Conservation (phyloP, 2,113 vertebrate species). For the Otis tarda region DNA sequence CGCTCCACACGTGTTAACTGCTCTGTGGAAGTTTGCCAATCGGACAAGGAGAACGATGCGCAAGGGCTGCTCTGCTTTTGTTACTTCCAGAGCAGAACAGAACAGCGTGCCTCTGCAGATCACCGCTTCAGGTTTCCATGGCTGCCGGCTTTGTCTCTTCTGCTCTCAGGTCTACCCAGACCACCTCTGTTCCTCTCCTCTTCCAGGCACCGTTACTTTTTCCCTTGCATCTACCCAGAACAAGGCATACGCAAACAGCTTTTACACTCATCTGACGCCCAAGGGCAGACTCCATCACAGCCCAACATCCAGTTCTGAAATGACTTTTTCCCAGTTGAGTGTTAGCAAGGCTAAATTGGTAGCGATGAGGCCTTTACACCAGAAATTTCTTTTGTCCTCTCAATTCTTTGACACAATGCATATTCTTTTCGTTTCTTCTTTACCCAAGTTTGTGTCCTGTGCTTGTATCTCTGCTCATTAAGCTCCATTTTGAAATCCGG, state of each 20-base stretch:
- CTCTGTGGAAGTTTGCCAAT: neutral
- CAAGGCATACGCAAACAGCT: neutral
- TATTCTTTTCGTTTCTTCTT: neutral
- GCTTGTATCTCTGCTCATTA: neutral
- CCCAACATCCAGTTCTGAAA: neutral
- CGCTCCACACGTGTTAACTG: neutral
- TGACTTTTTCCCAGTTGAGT: neutral
- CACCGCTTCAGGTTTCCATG: neutral
- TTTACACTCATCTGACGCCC: neutral
- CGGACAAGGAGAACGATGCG: neutral
- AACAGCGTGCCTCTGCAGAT: neutral
- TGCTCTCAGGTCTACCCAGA: neutral
- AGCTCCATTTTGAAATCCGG: neutral
- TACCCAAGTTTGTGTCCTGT: neutral
- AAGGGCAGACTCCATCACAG: neutral
- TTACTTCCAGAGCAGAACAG: neutral
- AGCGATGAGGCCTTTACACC: neutral
- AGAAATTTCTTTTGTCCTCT: neutral
- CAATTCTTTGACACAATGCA: neutral
- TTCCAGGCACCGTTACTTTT: neutral
- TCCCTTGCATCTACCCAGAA: neutral
- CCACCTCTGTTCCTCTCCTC: neutral
- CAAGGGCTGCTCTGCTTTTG: neutral
- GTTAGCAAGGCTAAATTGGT: neutral
- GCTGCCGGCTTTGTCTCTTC: neutral